Evolutionary conservation across 2,888 invertebrate species (phyloP), one percentile per base, ranked within the genome.

Genomic region (Anodontia alba): DNA sequence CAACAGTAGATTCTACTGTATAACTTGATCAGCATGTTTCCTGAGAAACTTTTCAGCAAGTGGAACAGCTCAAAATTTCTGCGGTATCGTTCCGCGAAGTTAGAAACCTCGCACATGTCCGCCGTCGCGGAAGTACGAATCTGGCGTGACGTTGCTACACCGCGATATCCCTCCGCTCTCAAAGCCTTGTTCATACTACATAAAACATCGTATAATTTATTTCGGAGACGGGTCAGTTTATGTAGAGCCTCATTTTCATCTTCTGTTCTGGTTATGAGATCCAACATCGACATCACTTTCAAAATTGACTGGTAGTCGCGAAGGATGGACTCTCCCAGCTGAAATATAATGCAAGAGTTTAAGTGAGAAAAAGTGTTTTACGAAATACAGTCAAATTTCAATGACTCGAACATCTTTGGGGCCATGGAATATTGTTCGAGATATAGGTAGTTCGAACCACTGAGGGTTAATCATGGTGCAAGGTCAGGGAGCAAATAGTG

Each of bases 131-230:
- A 5, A 33, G 33, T 62, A 1, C 33, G 1, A 62, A 62, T 5
- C 33, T 62, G 62, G 62, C 62, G 62, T 8, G 62, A 17, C 10
- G 29, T 29, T 20, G 3, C 33, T 2, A 33, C 33, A 7, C 62
- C 33, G 1, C 12, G 8, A 33, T 62, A 33, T 5, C 62, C 62
- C 17, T 33, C 33, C 33, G 3, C 12, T 20, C 62, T 7, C 12
- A 62, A 20, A 12, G 33, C 62, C 29, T 62, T 62, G 33, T 62
- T 62, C 62, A 62, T 62, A 33, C 62, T 62, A 33, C 62, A 62
- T 33, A 62, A 62, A 2, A 17, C 62, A 62, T 31, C 31, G 23
- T 62, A 62, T 1, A 62, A 33, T 5, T 29, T 33, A 15, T 62
- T 10, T 17, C 7, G 33, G 7, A 62, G 31, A 2, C 26, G 1